These are phyloP conservation scores for Melospiza melodia DNA, from an alignment of 2,113 vertebrate genomes.

Conservation along the genomic window DNA sequence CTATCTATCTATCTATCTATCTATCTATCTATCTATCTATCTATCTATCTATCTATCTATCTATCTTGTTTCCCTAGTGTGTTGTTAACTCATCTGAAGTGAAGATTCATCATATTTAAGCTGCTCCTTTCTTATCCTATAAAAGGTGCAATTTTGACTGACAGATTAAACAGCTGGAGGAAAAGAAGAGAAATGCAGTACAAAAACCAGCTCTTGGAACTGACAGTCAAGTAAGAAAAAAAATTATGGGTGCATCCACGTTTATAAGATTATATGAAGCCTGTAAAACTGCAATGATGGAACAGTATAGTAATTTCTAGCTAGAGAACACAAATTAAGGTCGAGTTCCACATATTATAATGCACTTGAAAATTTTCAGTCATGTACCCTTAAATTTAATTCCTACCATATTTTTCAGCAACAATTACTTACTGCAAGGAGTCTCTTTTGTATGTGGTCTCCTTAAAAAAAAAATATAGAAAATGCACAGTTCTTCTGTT, in stretches of 20 bases:
- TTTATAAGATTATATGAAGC: not conserved
- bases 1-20: too few relatives aligned
- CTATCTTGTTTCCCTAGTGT: not conserved
- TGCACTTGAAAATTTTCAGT: not conserved
- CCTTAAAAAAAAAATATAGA: not conserved
- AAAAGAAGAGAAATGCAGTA: not conserved
- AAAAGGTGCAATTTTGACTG: not conserved
- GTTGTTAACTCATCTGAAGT: not conserved
- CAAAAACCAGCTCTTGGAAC: not conserved
- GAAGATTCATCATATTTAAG: not conserved
- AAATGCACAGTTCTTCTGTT: not conserved
- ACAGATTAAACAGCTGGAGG: not conserved
- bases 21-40: not conserved
- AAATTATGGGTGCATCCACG: too few relatives aligned
- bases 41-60: not conserved
- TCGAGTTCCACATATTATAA: not conserved
- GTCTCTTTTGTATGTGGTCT: rapidly evolving
- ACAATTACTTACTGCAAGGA: not conserved
- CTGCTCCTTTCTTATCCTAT: not conserved
- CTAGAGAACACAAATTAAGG: not conserved
- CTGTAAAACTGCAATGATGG: not conserved
- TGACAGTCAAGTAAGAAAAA: not conserved
- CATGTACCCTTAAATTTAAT: not conserved
- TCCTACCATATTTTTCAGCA: not conserved
- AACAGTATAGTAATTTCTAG: not conserved